Base-by-base conservation (phyloP, 2,888 invertebrate species). In the Coleophora flavipennella region DNA sequence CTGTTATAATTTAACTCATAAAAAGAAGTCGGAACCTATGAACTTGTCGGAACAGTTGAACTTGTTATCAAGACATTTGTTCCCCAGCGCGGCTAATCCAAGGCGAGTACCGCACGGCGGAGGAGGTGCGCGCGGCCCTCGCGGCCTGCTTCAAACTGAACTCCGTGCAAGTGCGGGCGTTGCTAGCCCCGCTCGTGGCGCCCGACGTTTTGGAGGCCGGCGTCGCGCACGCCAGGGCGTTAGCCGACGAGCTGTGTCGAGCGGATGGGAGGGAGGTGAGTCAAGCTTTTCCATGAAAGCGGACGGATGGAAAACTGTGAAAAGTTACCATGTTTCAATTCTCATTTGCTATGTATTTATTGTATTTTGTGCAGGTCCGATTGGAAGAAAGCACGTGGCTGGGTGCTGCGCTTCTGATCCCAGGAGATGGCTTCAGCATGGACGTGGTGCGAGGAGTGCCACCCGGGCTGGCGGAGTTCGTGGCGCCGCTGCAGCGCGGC, bases 361-460 rank as follows among this genome's bases (percentile, higher is more conserved):
- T n/a, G n/a, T n/a, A n/a, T n/a, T n/a, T n/a, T 26, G 7, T 9
- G 8, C 26, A 77, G 72, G 87, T 96, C 44, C 89, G 93, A 0
- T 76, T 99, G 38, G 97, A 98, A 64, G 97, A 99, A 74, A 97
- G 97, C 66, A 91, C 92, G 26, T 92, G 94, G 57, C 88, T 99
- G 32, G 93, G 94, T 58, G 86, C 98, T 40, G 96, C 96, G 1
- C 91, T 99, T 53, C 84, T 99, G 35, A 88, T 99, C 41, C 99
- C 99, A 1, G 97, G 98, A 65, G 99, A 99, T 78, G 99, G 97
- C 13, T 98, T 97, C 81, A 97, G 97, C 64, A 97, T 96, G 65
- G 98, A 99, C 76, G 95, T 97, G 41, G 95, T 96, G 38, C 88
- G 94, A 45, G 97, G 97, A 34, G 93, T 99, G 42, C 98, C 98